Evolutionary conservation across 2,113 vertebrate genomes (phyloP).

Genomic region (Mus pahari): DNA sequence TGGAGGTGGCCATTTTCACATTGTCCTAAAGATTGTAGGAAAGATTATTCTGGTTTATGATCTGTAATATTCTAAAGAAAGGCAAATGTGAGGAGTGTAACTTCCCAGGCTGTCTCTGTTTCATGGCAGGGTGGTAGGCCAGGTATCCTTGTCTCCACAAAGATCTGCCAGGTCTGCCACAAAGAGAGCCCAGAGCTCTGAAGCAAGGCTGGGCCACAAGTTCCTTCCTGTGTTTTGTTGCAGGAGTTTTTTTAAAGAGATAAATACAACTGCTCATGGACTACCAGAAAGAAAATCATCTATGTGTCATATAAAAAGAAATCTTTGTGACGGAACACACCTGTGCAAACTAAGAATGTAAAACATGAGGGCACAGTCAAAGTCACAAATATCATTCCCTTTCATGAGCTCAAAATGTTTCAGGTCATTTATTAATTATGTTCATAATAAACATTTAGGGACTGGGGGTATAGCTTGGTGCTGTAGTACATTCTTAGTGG

Average conservation of each 20-base stretch:
- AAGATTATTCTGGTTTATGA: slow-evolving; percentile 25
- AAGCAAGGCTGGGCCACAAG: background rate
- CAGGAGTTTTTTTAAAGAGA: slow-evolving; percentile 15
- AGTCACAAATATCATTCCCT: background rate
- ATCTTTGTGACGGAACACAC: background rate
- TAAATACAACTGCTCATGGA: slow-evolving; percentile 10
- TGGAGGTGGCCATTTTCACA: slow-evolving; percentile 6
- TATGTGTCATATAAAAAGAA: slow-evolving; percentile 6
- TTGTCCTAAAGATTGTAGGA: slow-evolving; percentile 46
- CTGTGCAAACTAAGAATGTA: background rate
- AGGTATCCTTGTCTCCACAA: slow-evolving; percentile 27
- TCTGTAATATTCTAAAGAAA: slow-evolving; percentile 10
- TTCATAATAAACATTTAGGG: slow-evolving; percentile 2
- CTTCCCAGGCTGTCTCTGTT: slow-evolving; percentile 4
- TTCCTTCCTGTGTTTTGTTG: background rate
- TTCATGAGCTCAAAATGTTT: slow-evolving; percentile 43
- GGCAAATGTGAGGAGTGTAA: background rate
- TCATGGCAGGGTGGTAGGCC: slow-evolving; percentile 39
- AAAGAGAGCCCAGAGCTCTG: no score
- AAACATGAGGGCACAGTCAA: slow-evolving; percentile 25
- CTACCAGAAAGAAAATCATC: slow-evolving; percentile 32
- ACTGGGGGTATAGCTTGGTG: background rate
- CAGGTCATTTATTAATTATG: background rate
- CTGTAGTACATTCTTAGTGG: background rate
- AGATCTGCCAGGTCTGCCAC: background rate